Percentiles rank a stretch among this genome's conserved stretches.
Evolutionary conservation across 2,888 invertebrate species (phyloP).

Genomic region (Craniophora ligustri): DNA sequence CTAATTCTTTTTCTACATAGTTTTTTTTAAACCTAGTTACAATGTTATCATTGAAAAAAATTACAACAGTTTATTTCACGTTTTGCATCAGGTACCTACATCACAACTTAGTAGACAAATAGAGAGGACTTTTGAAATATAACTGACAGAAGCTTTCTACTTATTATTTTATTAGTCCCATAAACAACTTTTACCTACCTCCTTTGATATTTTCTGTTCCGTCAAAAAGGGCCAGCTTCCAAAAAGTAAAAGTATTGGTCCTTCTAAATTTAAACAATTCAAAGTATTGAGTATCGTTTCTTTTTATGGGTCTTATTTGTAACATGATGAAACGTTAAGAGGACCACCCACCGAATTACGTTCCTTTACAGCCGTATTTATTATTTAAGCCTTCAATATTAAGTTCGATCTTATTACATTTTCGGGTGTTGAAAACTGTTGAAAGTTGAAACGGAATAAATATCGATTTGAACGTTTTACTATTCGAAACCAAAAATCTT

Average conservation of each 20-base stretch:
- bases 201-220: constrained; percentile 7
- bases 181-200: background rate
- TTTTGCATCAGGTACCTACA: background rate
- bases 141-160: background rate
- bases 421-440: background rate
- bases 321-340: constrained; percentile 50
- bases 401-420: constrained; percentile 10
- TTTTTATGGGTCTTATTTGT: constrained; percentile 51
- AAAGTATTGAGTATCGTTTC: constrained; percentile 50
- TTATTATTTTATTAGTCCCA: background rate
- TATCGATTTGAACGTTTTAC: background rate
- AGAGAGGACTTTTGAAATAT: background rate
- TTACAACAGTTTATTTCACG: background rate
- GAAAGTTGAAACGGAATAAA: too few species aligned
- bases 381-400: constrained; percentile 49
- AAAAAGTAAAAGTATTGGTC: constrained; percentile 40
- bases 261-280: constrained; percentile 53
- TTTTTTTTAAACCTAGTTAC: too few species aligned
- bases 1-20: too few species aligned
- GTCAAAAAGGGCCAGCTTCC: constrained; percentile 12
- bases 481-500: background rate
- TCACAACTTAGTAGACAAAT: too few species aligned
- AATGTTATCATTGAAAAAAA: background rate
- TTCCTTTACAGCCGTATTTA: constrained; percentile 56
- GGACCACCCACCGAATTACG: constrained; percentile 59